Evolutionary conservation across 2,888 invertebrate genomes (phyloP).

Genomic region (Allygus modestus): DNA sequence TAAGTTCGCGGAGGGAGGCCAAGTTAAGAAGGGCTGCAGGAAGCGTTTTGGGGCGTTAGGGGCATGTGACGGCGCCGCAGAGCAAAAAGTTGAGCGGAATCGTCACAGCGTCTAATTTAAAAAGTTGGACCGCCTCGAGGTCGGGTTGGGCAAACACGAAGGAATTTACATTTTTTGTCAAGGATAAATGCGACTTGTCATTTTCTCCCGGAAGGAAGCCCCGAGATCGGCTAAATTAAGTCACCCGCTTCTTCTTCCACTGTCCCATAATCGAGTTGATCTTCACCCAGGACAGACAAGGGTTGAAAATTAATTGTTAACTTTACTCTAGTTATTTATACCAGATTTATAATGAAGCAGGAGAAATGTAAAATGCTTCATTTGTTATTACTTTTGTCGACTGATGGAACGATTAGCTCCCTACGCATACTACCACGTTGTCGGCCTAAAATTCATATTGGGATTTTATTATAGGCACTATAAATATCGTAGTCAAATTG

Average conservation of each 20-base stretch:
- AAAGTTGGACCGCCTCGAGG: conserved; percentile 41
- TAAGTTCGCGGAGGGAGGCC: conserved; percentile 4
- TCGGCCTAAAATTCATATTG: no score
- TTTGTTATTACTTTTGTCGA: no score
- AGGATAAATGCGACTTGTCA: conserved; percentile 49
- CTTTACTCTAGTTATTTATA: neutral
- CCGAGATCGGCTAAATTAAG: conserved; percentile 34
- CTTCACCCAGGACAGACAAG: neutral
- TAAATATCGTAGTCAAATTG: no score
- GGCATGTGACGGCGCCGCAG: conserved; percentile 29
- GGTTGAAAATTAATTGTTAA: conserved; percentile 24
- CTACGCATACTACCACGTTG: no score
- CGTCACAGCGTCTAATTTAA: conserved; percentile 46
- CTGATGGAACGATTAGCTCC: no score
- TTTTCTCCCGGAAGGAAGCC: conserved; percentile 32
- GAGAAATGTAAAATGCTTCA: no score
- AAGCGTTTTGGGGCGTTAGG: conserved; percentile 24
- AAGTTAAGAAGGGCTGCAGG: conserved; percentile 12
- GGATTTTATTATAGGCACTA: no score
- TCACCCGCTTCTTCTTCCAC: conserved; percentile 9
- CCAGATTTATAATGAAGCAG: no score
- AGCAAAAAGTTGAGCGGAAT: conserved; percentile 37
- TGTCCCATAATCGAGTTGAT: conserved; percentile 4
- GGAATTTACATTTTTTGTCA: conserved; percentile 57
- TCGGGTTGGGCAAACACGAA: conserved; percentile 4